These are phyloP conservation scores for Morone chrysops DNA, from an alignment of 2,113 vertebrate genomes.

Conservation along the genomic window DNA sequence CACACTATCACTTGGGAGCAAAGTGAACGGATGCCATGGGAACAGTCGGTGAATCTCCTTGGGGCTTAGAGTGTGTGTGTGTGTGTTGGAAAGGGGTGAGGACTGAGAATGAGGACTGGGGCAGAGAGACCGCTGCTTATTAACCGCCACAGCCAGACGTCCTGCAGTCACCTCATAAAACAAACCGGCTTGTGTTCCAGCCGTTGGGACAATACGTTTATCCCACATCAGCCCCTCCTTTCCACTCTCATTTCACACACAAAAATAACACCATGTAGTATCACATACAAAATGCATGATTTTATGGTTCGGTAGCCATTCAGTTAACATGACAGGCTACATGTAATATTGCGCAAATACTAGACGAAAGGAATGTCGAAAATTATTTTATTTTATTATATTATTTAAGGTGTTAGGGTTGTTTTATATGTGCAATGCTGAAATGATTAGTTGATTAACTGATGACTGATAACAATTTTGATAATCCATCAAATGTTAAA, in stretches of 20 bases:
- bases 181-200: constrained; percentile 56
- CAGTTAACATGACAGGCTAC: neutral
- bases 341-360: neutral
- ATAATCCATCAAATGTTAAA: neutral
- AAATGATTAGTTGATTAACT: neutral
- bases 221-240: constrained; percentile 24
- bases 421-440: neutral
- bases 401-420: neutral
- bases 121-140: constrained; percentile 71
- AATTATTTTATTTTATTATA: neutral
- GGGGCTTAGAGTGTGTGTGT: constrained; percentile 43
- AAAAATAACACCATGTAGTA: constrained; percentile 20
- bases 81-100: constrained; percentile 70
- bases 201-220: constrained; percentile 43
- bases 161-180: constrained; percentile 67
- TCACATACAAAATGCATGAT: constrained; percentile 8
- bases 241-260: constrained; percentile 45
- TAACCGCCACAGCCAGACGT: constrained; percentile 67
- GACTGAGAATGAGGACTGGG: constrained; percentile 78
- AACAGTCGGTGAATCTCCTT: constrained; percentile 70
- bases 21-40: constrained; percentile 76
- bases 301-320: constrained; percentile 7
- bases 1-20: constrained; percentile 68
- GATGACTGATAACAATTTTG: neutral
- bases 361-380: neutral